Evolutionary conservation across 1,140 invertebrate species (phyloP), one percentile per base, ranked within the genome.

Genomic region (Dinoponera quadriceps): DNA sequence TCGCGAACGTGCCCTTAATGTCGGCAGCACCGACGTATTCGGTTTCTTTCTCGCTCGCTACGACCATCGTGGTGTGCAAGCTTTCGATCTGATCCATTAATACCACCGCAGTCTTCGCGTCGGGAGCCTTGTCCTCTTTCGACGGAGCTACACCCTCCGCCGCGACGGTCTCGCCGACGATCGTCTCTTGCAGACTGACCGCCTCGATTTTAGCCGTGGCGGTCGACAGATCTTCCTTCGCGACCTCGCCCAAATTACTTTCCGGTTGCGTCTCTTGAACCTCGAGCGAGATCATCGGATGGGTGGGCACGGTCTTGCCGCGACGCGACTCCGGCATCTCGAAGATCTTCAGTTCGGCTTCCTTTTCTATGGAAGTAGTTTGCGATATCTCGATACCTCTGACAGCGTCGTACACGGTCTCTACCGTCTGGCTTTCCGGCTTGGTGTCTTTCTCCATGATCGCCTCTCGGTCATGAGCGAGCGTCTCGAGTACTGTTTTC

Each of bases 211-310:
- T 94, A 27, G 96, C 96, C 60, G 74, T 91, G 16, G 89, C 93
- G 48, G 89, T 82, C 20, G 92, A 73, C 25, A 92, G 88, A 78
- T 85, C 69, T 25, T 94, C 90, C 86, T 95, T 87, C 4, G 89
- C 82, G n/a, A 96, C 75, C 55, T 93, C 74, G 22, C 92, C 94
- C 18, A 95, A 83, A 68, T 93, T 92, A 88, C 95, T 94, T 82
- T 96, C 93, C 20, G 94, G 88, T 74, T 93, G 91, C 22, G 95
- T 95, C 94, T 96, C 95, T 92, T 96, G 95, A 55, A 96, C 93
- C 82, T 96, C 90, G 57, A 95, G 90, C n/a, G 95, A 95, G 82
- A 95, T 91, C 0, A 96, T 85, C 27, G 95, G 92, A 87, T 96
- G 95, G 1, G 94, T 93, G 14, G 95, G 92, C 3, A 94, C 91